Conservation (phyloP, 2,797 vertebrate species). For the Channa striata region DNA sequence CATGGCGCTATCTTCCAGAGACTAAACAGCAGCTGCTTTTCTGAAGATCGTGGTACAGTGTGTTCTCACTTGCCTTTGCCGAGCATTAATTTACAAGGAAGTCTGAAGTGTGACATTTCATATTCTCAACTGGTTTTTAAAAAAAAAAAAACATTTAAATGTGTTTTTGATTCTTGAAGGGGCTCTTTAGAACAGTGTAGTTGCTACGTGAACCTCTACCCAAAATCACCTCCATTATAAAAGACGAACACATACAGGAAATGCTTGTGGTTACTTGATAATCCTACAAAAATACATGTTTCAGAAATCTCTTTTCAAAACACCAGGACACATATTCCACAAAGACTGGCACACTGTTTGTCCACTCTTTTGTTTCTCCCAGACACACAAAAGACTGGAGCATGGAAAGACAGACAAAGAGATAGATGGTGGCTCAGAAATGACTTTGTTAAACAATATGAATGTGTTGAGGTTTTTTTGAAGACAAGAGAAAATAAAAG, state of each 20-base stretch:
- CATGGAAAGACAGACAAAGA: neutral
- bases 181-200: slow-evolving; percentile 21
- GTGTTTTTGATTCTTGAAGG: slow-evolving; percentile 3
- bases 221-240: slow-evolving; percentile 33
- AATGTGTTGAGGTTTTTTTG: neutral
- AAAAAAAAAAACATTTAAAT: slow-evolving; percentile 20
- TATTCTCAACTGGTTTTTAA: slow-evolving; percentile 15
- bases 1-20: slow-evolving; percentile 31
- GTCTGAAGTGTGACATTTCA: slow-evolving; percentile 20
- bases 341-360: slow-evolving; percentile 28
- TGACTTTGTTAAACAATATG: neutral
- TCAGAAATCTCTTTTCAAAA: slow-evolving; percentile 58
- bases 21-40: slow-evolving; percentile 46
- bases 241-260: slow-evolving; percentile 41
- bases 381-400: neutral
- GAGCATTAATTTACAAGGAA: slow-evolving; percentile 30
- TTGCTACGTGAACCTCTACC: slow-evolving; percentile 20
- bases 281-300: slow-evolving; percentile 38
- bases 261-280: slow-evolving; percentile 64
- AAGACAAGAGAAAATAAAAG: slow-evolving; percentile 13
- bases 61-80: slow-evolving; percentile 46
- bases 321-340: slow-evolving; percentile 47
- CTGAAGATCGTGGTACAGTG: slow-evolving; percentile 32
- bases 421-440: neutral
- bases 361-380: slow-evolving; percentile 41